These are phyloP conservation scores for Cyclophora punctaria DNA, from an alignment of 2,888 invertebrate genomes.

Conservation along the genomic window DNA sequence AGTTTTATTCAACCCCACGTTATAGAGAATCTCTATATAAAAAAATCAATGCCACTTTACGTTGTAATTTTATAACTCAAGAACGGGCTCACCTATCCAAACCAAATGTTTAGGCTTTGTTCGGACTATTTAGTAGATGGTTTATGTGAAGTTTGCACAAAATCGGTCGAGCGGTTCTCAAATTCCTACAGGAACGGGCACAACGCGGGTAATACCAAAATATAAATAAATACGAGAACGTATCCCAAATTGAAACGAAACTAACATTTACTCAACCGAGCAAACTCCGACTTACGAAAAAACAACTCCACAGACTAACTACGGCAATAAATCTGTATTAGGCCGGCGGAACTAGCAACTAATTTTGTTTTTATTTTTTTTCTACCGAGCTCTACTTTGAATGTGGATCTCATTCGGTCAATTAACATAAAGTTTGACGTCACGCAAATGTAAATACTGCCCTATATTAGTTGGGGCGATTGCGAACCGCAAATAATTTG, in stretches of 20 bases:
- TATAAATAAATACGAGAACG: too few relatives aligned
- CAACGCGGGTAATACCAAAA: too few relatives aligned
- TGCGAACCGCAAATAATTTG: constrained; percentile 25
- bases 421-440: constrained; percentile 12
- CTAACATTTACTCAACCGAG: constrained; percentile 11
- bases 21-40: too few relatives aligned
- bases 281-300: constrained; percentile 13
- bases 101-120: too few relatives aligned
- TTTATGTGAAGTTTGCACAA: too few relatives aligned
- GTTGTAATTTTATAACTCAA: too few relatives aligned
- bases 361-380: constrained; percentile 10
- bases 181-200: too few relatives aligned
- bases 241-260: background rate
- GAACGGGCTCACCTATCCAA: too few relatives aligned
- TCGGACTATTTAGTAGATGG: too few relatives aligned
- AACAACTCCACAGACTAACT: constrained; percentile 9
- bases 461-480: constrained; percentile 16
- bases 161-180: too few relatives aligned
- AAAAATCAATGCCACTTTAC: too few relatives aligned
- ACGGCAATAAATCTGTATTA: constrained; percentile 11
- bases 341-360: constrained; percentile 9
- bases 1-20: too few relatives aligned
- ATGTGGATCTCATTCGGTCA: constrained; percentile 12
- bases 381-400: constrained; percentile 3
- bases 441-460: constrained; percentile 12